phyloP scores from a whole-genome alignment of 1,140 invertebrate genomes.

The Melitaea cinxia region DNA sequence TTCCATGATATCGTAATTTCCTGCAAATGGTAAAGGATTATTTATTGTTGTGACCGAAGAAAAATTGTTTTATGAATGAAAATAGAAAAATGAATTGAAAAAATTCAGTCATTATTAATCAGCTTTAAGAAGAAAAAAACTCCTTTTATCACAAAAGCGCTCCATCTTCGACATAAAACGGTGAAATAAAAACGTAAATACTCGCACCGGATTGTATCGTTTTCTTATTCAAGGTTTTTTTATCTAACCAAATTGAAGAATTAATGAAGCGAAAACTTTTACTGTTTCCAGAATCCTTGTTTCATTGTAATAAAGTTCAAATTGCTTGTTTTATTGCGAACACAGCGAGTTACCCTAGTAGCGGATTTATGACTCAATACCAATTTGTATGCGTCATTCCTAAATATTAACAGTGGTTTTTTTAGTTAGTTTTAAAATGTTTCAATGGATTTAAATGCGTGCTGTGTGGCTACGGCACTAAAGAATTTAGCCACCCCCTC shows the following conservation, averaged over 20 bases:
- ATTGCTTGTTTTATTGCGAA: slow-evolving; percentile 12
- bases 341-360: slow-evolving; percentile 41
- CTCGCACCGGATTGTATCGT: slow-evolving; percentile 39
- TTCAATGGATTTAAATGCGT: no score
- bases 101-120: no score
- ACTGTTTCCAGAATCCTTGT: slow-evolving; percentile 19
- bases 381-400: slow-evolving; percentile 29
- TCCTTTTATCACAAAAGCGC: background rate
- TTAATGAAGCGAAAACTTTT: slow-evolving; percentile 41
- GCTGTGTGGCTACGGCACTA: no score
- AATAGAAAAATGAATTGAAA: no score
- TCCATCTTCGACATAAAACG: no score
- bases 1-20: no score
- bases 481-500: no score
- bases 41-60: no score
- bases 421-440: slow-evolving; percentile 1
- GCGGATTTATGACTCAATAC: slow-evolving; percentile 49
- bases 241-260: slow-evolving; percentile 51
- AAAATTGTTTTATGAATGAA: no score
- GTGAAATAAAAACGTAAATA: background rate
- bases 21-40: no score
- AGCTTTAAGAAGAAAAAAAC: no score
- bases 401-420: no score
- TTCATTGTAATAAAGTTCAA: slow-evolving; percentile 27
- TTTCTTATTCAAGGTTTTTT: slow-evolving; percentile 41